These are phyloP conservation scores for Tuta absoluta DNA, from an alignment of 2,888 invertebrate genomes.

Conservation along the genomic window DNA sequence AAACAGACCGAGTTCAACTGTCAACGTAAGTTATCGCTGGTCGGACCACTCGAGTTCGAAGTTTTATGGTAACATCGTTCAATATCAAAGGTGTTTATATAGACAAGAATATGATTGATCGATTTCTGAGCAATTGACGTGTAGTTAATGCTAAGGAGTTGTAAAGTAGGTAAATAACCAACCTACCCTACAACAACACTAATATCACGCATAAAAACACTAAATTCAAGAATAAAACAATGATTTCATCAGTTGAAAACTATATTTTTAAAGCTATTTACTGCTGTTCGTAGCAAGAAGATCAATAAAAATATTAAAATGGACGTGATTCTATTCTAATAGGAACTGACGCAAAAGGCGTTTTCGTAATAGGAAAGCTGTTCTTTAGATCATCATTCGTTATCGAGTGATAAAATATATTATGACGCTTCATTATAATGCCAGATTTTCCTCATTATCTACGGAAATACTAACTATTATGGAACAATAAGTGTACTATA, in stretches of 20 bases:
- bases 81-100: neutral
- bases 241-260: constrained; percentile 16
- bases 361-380: constrained; percentile 26
- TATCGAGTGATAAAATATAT: constrained; percentile 11
- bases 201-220: neutral
- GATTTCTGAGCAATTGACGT: neutral
- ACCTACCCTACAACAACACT: neutral
- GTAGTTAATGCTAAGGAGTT: neutral
- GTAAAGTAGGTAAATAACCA: neutral
- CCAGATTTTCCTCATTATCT: constrained; percentile 9
- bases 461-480: too few relatives aligned
- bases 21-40: constrained; percentile 12
- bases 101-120: neutral
- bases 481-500: neutral
- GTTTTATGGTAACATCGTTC: neutral
- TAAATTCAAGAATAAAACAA: neutral
- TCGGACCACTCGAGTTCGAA: neutral
- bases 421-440: neutral
- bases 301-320: constrained; percentile 29
- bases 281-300: constrained; percentile 16
- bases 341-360: constrained; percentile 22
- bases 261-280: constrained; percentile 13
- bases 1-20: constrained; percentile 11
- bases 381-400: constrained; percentile 22
- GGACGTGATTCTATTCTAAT: constrained; percentile 27